Evolutionary conservation across 30 jellyfish, hydroid and myxozoan genomes (phyloP).

Genomic region (Clytia hemisphaerica): DNA sequence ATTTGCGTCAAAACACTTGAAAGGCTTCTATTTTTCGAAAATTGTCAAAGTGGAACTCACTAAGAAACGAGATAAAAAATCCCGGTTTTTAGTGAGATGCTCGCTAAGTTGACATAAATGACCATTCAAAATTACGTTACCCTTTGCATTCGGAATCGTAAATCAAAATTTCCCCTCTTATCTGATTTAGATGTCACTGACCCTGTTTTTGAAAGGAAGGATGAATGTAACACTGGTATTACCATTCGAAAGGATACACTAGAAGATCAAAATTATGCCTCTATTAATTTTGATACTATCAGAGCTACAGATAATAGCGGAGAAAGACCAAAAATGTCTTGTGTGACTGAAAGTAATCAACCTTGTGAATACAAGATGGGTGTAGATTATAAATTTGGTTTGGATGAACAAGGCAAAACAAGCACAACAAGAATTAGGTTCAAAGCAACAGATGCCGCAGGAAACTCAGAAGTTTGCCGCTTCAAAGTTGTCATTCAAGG

Average conservation of each 20-base stretch:
- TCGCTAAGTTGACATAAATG: too few species aligned
- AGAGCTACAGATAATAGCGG: constrained; percentile 85
- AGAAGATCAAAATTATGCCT: constrained; percentile 55
- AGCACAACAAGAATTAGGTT: constrained; percentile 29
- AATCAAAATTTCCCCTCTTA: not conserved
- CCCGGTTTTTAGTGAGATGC: too few species aligned
- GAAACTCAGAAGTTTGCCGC: constrained; percentile 49
- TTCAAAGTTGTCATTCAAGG: constrained; percentile 48
- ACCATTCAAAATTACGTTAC: too few species aligned
- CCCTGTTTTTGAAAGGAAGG: constrained; percentile 34
- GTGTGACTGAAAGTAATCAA: constrained; percentile 9
- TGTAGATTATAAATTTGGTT: constrained; percentile 24
- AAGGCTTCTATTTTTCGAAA: too few species aligned
- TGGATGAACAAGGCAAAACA: constrained; percentile 34
- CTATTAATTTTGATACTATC: constrained; percentile 59
- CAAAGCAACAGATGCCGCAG: constrained; percentile 68
- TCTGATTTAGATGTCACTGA: constrained; percentile 14
- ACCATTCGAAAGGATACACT: constrained; percentile 30
- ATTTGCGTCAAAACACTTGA: too few species aligned
- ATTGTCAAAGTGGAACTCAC: too few species aligned
- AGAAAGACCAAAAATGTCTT: constrained; percentile 40
- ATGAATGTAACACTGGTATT: constrained; percentile 50
- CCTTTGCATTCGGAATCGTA: too few species aligned
- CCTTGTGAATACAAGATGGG: constrained; percentile 72
- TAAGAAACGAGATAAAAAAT: too few species aligned